Evolutionary conservation across 2,113 vertebrate species (phyloP).

Genomic region (Alethe diademata): DNA sequence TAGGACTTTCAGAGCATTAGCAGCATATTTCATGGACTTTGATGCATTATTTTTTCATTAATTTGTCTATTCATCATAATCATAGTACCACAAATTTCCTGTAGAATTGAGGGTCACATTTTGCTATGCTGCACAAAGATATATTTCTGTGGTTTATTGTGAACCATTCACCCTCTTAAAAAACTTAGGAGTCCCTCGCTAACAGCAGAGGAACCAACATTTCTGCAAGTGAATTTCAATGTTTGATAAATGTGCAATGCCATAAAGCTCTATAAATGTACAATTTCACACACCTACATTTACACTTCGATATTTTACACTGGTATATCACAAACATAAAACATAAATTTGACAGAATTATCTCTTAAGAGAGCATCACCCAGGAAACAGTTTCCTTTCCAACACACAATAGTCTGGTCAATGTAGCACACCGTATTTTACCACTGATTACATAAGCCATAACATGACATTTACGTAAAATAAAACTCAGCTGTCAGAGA

Average conservation of each 20-base stretch:
- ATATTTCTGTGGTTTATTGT: neutral
- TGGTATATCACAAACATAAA: neutral
- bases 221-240: neutral
- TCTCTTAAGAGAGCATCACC: neutral
- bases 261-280: neutral
- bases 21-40: neutral
- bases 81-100: neutral
- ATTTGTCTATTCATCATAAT: neutral
- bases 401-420: neutral
- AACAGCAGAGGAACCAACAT: neutral
- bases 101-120: neutral
- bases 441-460: neutral
- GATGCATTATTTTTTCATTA: neutral
- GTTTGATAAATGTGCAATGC: neutral
- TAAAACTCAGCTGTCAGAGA: neutral
- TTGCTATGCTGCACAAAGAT: neutral
- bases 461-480: neutral
- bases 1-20: neutral
- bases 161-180: neutral
- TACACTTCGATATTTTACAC: neutral
- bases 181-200: neutral
- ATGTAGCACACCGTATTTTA: neutral
- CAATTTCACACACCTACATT: neutral
- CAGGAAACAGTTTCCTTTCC: neutral
- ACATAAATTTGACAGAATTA: neutral